Evolutionary conservation across 2,888 invertebrate genomes (phyloP).

Genomic region (Byasa hedistus): DNA sequence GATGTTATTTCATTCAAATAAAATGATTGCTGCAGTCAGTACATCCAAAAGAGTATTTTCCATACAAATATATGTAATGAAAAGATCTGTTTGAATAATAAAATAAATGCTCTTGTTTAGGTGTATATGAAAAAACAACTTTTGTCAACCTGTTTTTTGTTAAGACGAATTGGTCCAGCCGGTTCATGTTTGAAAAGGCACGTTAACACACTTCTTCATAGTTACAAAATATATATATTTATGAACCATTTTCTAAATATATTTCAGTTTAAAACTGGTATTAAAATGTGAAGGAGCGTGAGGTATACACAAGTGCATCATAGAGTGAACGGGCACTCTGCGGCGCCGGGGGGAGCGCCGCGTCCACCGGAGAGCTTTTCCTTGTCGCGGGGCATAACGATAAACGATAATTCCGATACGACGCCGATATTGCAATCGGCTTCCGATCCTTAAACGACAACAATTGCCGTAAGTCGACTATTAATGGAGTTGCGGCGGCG

Average conservation of each 20-base stretch:
- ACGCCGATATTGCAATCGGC: constrained; percentile 52
- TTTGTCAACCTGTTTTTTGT: no score
- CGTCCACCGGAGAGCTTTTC: constrained; percentile 69
- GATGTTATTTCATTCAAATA: no score
- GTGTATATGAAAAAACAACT: no score
- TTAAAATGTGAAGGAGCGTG: constrained; percentile 14
- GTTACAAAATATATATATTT: no score
- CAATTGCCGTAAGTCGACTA: constrained; percentile 66
- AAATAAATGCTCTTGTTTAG: no score
- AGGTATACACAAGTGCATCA: constrained; percentile 43
- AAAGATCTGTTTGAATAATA: no score
- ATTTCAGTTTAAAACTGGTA: not conserved
- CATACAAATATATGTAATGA: no score
- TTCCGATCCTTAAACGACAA: constrained; percentile 70
- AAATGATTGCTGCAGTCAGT: no score
- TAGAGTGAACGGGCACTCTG: constrained; percentile 44
- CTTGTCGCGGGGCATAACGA: constrained; percentile 74
- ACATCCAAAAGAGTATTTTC: no score
- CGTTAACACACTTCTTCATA: no score
- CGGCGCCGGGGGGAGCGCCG: constrained; percentile 49
- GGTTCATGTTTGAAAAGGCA: no score
- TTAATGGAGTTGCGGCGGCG: constrained; percentile 59
- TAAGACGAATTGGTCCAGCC: no score
- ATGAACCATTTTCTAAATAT: not conserved
- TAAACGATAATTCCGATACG: constrained; percentile 75